Evolutionary conservation across 1,140 invertebrate genomes (phyloP).

Genomic region (Brachionus manjavacas): DNA sequence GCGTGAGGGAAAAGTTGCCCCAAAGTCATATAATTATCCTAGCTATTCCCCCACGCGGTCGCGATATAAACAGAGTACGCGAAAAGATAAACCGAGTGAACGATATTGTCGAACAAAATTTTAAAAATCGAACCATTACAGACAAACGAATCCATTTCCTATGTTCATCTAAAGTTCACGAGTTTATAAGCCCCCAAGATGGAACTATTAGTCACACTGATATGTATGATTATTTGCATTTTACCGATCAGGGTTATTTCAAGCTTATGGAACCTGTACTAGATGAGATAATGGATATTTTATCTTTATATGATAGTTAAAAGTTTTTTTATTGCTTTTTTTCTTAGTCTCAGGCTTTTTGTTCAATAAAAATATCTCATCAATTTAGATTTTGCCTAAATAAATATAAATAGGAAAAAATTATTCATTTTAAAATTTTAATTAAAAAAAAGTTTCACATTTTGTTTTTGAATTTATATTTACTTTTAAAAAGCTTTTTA

Average conservation of each 20-base stretch:
- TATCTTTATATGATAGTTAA: slow-evolving; percentile 35
- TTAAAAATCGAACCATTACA: slow-evolving; percentile 62
- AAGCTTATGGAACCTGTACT: slow-evolving; percentile 60
- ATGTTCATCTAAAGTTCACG: slow-evolving; percentile 69
- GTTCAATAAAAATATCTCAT: too few relatives aligned
- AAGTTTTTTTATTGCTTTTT: neutral
- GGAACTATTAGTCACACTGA: slow-evolving; percentile 76
- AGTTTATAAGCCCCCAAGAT: slow-evolving; percentile 63
- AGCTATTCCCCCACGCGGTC: slow-evolving; percentile 74
- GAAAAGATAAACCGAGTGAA: slow-evolving; percentile 72
- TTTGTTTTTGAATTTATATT: too few relatives aligned
- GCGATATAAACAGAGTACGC: slow-evolving; percentile 71
- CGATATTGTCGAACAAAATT: slow-evolving; percentile 64
- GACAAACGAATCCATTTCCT: slow-evolving; percentile 62
- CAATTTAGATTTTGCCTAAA: too few relatives aligned
- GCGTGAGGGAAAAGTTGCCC: slow-evolving; percentile 70
- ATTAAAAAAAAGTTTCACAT: too few relatives aligned
- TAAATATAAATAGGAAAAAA: too few relatives aligned
- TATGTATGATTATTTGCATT: slow-evolving; percentile 80
- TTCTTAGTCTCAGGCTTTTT: neutral
- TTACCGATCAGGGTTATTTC: slow-evolving; percentile 73
- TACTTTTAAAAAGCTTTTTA: too few relatives aligned
- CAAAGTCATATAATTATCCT: slow-evolving; percentile 73
- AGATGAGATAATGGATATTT: slow-evolving; percentile 48
- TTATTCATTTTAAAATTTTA: too few relatives aligned